Conservation (phyloP, 2,797 vertebrate genomes). For the Lophotriccus pileatus region DNA sequence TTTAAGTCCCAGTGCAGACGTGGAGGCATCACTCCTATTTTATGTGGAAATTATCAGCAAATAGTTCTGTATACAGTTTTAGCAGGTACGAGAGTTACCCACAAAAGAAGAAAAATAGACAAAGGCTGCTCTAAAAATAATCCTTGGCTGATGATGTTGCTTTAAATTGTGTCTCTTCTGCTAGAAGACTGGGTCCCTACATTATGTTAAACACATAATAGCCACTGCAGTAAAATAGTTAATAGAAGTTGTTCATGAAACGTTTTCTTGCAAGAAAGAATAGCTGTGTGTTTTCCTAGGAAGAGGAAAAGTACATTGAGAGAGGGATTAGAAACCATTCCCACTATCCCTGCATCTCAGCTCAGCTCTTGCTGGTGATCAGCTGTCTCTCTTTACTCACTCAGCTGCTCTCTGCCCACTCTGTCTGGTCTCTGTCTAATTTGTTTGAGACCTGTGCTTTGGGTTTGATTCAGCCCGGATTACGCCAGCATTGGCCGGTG, state of each 20-base stretch:
- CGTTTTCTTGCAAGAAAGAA: background rate
- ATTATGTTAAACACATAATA: background rate
- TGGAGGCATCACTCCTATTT: background rate
- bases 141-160: background rate
- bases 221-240: background rate
- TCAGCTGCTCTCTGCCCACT: constrained; percentile 16
- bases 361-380: background rate
- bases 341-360: background rate
- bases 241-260: background rate
- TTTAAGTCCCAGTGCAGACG: background rate
- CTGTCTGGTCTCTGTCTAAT: constrained; percentile 20
- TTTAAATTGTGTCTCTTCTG: background rate
- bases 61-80: background rate
- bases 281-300: background rate
- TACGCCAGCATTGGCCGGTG: constrained; percentile 5
- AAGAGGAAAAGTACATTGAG: background rate
- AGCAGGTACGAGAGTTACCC: background rate
- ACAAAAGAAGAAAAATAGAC: background rate
- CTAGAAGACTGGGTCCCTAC: background rate
- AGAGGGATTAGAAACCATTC: background rate
- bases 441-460: constrained; percentile 18
- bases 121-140: background rate
- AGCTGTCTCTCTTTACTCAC: background rate
- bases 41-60: background rate
- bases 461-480: constrained; percentile 31